phyloP scores from a whole-genome alignment of 1,140 invertebrate species.

The Achroia grisella region DNA sequence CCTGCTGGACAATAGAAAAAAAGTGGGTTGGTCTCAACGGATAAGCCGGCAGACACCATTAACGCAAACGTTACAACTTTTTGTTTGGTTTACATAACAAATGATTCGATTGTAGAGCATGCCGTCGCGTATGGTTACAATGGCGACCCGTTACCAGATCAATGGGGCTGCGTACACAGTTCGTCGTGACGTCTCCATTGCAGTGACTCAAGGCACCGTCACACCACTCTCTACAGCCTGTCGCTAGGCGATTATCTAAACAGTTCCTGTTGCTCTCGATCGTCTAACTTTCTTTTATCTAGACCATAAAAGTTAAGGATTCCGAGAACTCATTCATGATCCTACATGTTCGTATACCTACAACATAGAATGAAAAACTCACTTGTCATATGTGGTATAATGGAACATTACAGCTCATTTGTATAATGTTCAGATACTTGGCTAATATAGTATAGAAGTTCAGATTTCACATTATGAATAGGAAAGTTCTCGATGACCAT shows the following conservation, averaged over 20 bases:
- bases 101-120: conserved; percentile 23
- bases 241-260: conserved; percentile 9
- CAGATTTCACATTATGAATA: too few relatives aligned
- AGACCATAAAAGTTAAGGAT: neutral
- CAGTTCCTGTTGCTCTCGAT: neutral
- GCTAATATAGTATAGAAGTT: too few relatives aligned
- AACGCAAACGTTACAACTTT: conserved; percentile 23
- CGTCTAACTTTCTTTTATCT: neutral
- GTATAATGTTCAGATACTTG: neutral
- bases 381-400: too few relatives aligned
- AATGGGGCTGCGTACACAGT: conserved; percentile 16
- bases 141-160: conserved; percentile 31
- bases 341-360: too few relatives aligned
- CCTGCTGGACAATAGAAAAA: conserved; percentile 15
- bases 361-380: too few relatives aligned
- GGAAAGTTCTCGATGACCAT: too few relatives aligned
- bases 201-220: conserved; percentile 6
- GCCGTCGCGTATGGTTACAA: conserved; percentile 15
- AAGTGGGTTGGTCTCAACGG: conserved; percentile 21
- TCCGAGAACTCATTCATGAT: too few relatives aligned
- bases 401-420: too few relatives aligned
- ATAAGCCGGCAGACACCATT: conserved; percentile 28
- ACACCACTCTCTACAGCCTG: neutral
- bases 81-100: conserved; percentile 45
- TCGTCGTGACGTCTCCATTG: conserved; percentile 15